phyloP scores from a whole-genome alignment of 2,888 invertebrate species.

The Hipparchia sbordonii region DNA sequence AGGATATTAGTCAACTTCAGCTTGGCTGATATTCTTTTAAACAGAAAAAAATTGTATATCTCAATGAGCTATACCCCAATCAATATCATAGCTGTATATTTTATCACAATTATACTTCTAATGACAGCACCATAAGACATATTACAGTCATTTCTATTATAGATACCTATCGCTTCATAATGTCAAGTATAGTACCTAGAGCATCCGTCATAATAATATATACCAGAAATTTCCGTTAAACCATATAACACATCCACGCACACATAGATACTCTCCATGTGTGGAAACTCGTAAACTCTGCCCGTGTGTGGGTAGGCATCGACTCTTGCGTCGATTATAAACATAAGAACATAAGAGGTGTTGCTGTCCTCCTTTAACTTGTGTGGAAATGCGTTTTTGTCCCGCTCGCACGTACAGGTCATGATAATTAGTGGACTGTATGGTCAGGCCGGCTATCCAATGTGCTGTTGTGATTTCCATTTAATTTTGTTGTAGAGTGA shows the following conservation, averaged over 20 bases:
- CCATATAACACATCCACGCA: constrained; percentile 40
- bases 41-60: no score
- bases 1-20: no score
- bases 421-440: constrained; percentile 56
- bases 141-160: constrained; percentile 12
- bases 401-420: constrained; percentile 46
- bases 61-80: background rate
- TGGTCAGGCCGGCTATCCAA: constrained; percentile 48
- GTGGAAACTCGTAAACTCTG: constrained; percentile 9
- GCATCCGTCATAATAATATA: constrained; percentile 52
- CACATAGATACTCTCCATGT: constrained; percentile 28
- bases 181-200: constrained; percentile 28
- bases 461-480: constrained; percentile 33
- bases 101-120: background rate
- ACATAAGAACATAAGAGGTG: constrained; percentile 48
- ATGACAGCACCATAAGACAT: constrained; percentile 2
- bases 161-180: background rate
- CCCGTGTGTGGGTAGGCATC: constrained; percentile 50
- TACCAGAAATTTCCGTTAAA: constrained; percentile 72
- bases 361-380: constrained; percentile 44
- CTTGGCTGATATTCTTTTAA: no score
- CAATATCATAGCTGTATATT: background rate
- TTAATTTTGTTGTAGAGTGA: constrained; percentile 21
- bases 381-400: constrained; percentile 31
- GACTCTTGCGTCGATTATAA: constrained; percentile 65